Percentiles rank a stretch among this genome's conserved stretches.
These are phyloP conservation scores for Sacculina carcini DNA, from an alignment of 2,888 invertebrate genomes.

Conservation along the genomic window DNA sequence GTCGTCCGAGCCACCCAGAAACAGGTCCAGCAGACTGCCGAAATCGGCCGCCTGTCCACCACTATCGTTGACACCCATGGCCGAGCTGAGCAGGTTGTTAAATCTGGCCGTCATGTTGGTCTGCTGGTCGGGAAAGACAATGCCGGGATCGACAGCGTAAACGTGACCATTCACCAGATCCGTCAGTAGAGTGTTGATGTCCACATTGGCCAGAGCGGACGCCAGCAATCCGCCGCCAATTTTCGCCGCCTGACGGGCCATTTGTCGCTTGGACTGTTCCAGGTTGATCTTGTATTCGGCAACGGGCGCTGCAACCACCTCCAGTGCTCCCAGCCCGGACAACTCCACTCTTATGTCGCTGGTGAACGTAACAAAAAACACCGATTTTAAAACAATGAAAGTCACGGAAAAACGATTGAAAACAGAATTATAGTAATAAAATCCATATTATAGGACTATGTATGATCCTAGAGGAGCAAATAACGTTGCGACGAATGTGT, in stretches of 20 bases:
- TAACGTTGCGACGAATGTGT: no score
- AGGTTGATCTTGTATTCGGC: neutral
- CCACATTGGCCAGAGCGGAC: neutral
- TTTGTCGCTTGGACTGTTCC: neutral
- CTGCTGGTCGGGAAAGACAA: neutral
- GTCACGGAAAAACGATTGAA: no score
- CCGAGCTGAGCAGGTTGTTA: neutral
- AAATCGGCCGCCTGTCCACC: neutral
- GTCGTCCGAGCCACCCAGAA: neutral
- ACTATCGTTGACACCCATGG: neutral
- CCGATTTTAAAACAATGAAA: no score
- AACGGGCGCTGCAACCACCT: neutral
- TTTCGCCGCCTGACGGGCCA: neutral
- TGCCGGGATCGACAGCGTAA: neutral
- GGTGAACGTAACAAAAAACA: no score
- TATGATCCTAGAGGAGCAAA: no score
- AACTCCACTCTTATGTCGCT: neutral
- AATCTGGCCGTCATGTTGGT: neutral
- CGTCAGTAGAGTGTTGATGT: neutral
- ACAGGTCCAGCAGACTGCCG: neutral
- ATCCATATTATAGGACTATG: no score
- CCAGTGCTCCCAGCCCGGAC: neutral
- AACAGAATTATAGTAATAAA: no score
- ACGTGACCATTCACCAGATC: neutral
- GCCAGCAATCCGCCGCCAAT: neutral